Evolutionary conservation across 1,140 invertebrate genomes (phyloP).

Genomic region (Heliconius eleuchia): DNA sequence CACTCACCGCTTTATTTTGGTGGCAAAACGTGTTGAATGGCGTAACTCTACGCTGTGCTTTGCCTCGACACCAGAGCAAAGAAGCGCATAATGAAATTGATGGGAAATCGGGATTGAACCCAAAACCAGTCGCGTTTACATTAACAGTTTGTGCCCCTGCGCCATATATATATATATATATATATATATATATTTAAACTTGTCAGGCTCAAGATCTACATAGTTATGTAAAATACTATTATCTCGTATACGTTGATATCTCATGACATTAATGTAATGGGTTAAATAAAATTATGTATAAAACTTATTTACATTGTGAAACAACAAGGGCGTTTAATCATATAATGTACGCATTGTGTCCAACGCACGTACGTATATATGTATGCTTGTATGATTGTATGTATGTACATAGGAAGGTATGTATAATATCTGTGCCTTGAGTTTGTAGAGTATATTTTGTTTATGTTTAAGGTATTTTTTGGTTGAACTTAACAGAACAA

Average conservation of each 20-base stretch:
- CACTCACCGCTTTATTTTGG: too few species aligned
- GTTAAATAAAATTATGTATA: constrained; percentile 1
- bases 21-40: too few species aligned
- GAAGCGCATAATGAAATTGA: too few species aligned
- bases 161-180: too few species aligned
- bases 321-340: constrained; percentile 2
- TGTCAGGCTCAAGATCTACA: neutral
- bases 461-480: too few species aligned
- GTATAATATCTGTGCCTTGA: neutral
- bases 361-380: neutral
- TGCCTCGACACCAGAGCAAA: too few species aligned
- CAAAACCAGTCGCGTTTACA: too few species aligned
- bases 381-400: neutral
- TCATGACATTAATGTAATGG: constrained; percentile 3
- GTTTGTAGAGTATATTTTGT: too few species aligned
- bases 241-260: neutral
- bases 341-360: neutral
- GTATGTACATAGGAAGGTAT: neutral
- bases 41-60: too few species aligned
- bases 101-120: too few species aligned
- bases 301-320: neutral
- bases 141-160: too few species aligned
- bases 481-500: too few species aligned
- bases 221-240: constrained; percentile 8
- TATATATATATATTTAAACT: neutral